Base-by-base conservation (phyloP, 2,113 vertebrate genomes). In the Corythornis madagascariensis region DNA sequence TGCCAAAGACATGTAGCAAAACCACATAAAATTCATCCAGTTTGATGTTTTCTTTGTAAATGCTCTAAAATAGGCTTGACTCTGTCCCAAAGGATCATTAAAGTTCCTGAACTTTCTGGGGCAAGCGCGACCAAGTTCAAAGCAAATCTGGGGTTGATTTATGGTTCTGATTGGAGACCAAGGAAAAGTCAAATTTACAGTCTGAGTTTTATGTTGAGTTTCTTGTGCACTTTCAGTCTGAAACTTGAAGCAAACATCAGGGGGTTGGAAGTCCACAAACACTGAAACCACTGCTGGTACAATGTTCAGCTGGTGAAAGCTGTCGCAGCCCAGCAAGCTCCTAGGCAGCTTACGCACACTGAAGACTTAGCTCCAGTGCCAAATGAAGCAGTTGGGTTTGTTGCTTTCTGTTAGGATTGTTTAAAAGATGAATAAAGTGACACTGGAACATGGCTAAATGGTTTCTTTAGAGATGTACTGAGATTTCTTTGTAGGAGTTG, bases 91-190 rank as follows among this genome's bases (percentile, higher is more conserved):
- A 96, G 91, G 94, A 95, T 91, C 91, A 35, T 94, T 93, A 95
- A 93, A 95, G 94, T 95, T 96, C 92, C 91, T 96, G 96, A 94
- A 95, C 92, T 95, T 96, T 96, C 92, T 64, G 87, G 92, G 95
- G 91, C 84, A 77, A 95, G 87, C 82, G 24, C 82, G 52, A 96
- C 95, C 94, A 64, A 96, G 92, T 96, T 96, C 95, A 96, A 96
- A 96, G 95, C 82, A 91, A 96, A 95, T 93, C 92, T 67, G 87
- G 79, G 43, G 12, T 78, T 95, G 94, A 96, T 96, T 96, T 95
- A 95, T 20, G 35, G 85, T 64, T 89, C 94, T 89, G 96, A 96
- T 94, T 64, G 91, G 95, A 92, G 89, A 96, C 94, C 95, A 94
- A 96, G 89, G 92, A 93, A 88, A 96, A 95, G 94, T 80, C 82